These are phyloP conservation scores for Penaeus indicus DNA, from an alignment of 1,140 invertebrate genomes.

Conservation along the genomic window DNA sequence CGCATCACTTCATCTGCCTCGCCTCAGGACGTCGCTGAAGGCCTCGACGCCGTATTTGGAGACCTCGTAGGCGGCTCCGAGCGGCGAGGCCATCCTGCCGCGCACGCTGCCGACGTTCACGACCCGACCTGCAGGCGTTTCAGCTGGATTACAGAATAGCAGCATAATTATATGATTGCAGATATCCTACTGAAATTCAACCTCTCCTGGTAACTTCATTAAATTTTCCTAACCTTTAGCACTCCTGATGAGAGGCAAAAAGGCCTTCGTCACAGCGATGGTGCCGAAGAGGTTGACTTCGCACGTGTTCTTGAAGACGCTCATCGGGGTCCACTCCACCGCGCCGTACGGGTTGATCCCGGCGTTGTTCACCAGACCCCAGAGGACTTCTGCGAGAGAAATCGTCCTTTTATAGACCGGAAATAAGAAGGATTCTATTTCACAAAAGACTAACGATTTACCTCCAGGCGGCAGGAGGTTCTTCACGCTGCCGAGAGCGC, in stretches of 20 bases:
- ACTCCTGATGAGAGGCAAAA: background rate
- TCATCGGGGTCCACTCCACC: background rate
- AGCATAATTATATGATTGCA: background rate
- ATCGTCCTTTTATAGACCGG: background rate
- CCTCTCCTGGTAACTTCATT: background rate
- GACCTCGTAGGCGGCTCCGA: slow-evolving; percentile 20
- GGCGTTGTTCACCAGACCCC: background rate
- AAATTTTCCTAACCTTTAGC: background rate
- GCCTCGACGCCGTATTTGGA: slow-evolving; percentile 26
- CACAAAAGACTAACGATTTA: background rate
- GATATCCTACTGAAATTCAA: background rate
- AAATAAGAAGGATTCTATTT: background rate
- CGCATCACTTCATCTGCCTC: background rate
- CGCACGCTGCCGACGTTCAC: slow-evolving; percentile 14
- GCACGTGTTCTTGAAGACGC: background rate
- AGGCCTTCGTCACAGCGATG: background rate
- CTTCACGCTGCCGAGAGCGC: background rate
- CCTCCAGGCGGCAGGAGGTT: background rate
- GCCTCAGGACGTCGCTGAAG: slow-evolving; percentile 35
- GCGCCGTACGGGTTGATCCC: background rate
- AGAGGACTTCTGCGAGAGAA: background rate
- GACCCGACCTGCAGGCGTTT: slow-evolving; percentile 19
- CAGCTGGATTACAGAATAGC: background rate
- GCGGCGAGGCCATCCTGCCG: slow-evolving; percentile 4
- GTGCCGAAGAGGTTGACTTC: slow-evolving; percentile 2